Base-by-base conservation (phyloP, 2,888 invertebrate genomes). In the Harpagoxenus sublaevis region DNA sequence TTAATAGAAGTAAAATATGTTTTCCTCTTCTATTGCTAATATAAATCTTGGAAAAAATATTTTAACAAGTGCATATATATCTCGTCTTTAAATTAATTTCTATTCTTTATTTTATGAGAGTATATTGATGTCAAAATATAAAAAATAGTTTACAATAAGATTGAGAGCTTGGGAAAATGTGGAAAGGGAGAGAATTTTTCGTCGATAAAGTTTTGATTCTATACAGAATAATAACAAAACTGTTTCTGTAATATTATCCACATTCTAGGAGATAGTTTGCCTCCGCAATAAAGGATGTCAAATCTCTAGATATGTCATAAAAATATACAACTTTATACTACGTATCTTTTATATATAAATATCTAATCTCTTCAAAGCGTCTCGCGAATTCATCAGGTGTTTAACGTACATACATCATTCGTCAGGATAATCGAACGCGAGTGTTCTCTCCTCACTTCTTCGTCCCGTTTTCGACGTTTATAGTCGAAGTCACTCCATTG, bases 401-500 rank as follows among this genome's bases (percentile, higher is more conserved):
- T 55, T 8, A 28, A 9, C 31, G 10, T 62, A 35, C 31, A 10
- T 62, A 35, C 15, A 55, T 5, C 5, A 18, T 71, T 63, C 39
- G 2, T 28, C 12, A 10, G 45, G 10, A 66, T 60, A 35, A 10
- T 10, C 23, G 28, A 45, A 39, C 3, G 2, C 15, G 18, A 68
- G 12, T 62, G 45, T 1, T 42, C 31, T 23, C 10, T 45, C 23
- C 66, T 90, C 88, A 90, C 48, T 85, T 81, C 15, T 90, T 89
- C 28, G 18, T 68, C 1, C 18, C 71, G 10, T 23, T 78, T 15
- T 68, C 71, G 42, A 78, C 63, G 35, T 84, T 84, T 8, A 60
- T 39, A 42, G 95, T 18, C 0, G 84, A 45, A 5, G 75, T 86
- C 6, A 77, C 68, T 1, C 97, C 97, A 86, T 96, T 96, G 53